Conservation (phyloP, 2,797 vertebrate species). For the Triplophysa bombifrons region DNA sequence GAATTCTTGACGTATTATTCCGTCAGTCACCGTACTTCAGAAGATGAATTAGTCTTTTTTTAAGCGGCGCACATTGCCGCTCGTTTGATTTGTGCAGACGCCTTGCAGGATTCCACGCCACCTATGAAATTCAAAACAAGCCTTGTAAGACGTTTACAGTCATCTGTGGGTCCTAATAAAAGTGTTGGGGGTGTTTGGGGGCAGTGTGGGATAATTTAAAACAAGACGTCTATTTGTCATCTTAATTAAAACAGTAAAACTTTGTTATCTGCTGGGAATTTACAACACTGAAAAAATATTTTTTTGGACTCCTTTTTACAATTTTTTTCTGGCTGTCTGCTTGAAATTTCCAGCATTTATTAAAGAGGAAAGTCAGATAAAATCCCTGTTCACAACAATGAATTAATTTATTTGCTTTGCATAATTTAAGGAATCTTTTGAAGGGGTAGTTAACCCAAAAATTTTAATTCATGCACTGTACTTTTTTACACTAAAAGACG, state of each 20-base stretch:
- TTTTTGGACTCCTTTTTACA: conserved; percentile 42
- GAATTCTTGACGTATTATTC: too few species aligned
- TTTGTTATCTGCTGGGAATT: conserved; percentile 68
- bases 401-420: not conserved
- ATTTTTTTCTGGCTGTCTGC: not conserved
- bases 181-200: conserved; percentile 3
- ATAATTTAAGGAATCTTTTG: not conserved
- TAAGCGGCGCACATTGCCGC: conserved; percentile 43
- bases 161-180: conserved; percentile 65
- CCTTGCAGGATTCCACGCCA: conserved; percentile 67
- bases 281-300: conserved; percentile 69
- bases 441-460: not conserved
- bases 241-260: conserved; percentile 81
- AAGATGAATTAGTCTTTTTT: conserved; percentile 53
- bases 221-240: conserved; percentile 69
- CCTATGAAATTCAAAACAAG: conserved; percentile 75
- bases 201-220: conserved; percentile 62
- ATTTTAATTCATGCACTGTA: not conserved
- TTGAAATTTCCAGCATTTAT: not conserved
- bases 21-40: conserved; percentile 13
- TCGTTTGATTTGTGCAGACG: conserved; percentile 57
- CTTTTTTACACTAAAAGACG: not conserved
- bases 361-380: too few species aligned
- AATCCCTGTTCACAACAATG: too few species aligned
- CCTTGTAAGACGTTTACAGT: conserved; percentile 70